Base-by-base conservation (phyloP, 2,797 vertebrate genomes). In the Pipistrellus kuhlii region DNA sequence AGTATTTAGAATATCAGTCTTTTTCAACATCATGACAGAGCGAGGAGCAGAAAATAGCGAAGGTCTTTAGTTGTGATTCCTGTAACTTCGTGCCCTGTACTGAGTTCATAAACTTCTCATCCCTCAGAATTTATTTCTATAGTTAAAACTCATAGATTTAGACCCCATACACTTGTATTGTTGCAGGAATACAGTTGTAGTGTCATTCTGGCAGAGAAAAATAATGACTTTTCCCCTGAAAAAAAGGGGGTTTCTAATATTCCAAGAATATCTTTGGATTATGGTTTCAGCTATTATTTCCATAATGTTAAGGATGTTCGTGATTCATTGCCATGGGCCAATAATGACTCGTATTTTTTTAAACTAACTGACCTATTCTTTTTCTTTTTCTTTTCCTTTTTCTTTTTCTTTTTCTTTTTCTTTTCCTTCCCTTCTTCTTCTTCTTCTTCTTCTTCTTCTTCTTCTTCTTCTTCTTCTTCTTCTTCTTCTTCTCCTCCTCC, bases 111-210 rank as follows among this genome's bases (percentile, higher is more conserved):
- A 68, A 90, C 85, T 91, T 85, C 86, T 94, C 59, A 88, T 51
- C 55, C 75, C 35, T 73, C 23, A 66, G 66, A 92, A 87, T 96
- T 92, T 94, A 66, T 75, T 41, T 84, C 25, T 83, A 25, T 87
- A 41, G 44, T 81, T 95, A 96, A 95, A 93, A 96, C 66, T 84
- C 84, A 95, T 76, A 86, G 78, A 94, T 93, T 96, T 88, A 84
- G 46, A 96, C 71, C 55, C 80, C 92, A 97, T 92, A 73, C 68
- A 91, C 93, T 81, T 95, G 66, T 85, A 81, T 71, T 68, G 64
- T 55, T 94, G 48, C 5, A 46, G 17, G 71, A 80, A 84, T 44
- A 84, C 46, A 80, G 18, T 71, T 91, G 41, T 68, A 62, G 64
- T 69, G 51, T 66, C 51, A 57, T 92, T 88, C 66, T 83, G 38